Base-by-base conservation (phyloP, 2,888 invertebrate genomes). In the Ichneumon xanthorius region DNA sequence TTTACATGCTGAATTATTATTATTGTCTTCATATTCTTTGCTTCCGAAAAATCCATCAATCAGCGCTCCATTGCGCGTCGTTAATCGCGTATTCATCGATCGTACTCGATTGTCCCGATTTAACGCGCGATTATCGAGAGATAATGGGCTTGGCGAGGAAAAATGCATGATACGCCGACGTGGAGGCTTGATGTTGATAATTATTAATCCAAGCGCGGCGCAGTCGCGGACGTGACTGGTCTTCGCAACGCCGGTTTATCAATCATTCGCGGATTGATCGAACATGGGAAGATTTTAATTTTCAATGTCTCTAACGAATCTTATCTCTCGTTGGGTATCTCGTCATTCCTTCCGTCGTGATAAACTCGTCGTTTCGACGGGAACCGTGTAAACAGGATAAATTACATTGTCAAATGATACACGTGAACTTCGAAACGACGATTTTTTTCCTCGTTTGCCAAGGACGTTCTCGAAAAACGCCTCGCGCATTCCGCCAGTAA, bases 71-170 rank as follows among this genome's bases (percentile, higher is more conserved):
- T 33, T 16, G 40, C 77, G 61, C 61, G 50, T 75, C 71, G 75
- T 79, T 79, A 58, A 71, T 65, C 45, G 40, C 53, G 14, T 19
- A 75, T 83, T 84, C 70, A 80, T 84, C 63, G 19, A 48, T 63
- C 33, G 48, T 50, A 50, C 45, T 73, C 40, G 48, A 76, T 73
- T 84, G 67, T 68, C 80, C 53, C 58, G 48, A 63, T 73, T 72
- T 7, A 78, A 33, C 22, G n/a, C 37, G 53, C 55, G 65, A 22
- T 50, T 40, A 75, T 22, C 55, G 55, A n/a, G 22, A 55, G 48
- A 63, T 26, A 61, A 9, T 61, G 16, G 61, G 16, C 61, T 40
- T 11, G 61, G 30, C 30, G 0, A 26, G 33, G 33, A 33, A 63
- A 63, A 63, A 63, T 16, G 14, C 63, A 30, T n/a, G 30, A 33